Evolutionary conservation across 2,113 vertebrate species (phyloP).

Genomic region (Delphinapterus leucas): DNA sequence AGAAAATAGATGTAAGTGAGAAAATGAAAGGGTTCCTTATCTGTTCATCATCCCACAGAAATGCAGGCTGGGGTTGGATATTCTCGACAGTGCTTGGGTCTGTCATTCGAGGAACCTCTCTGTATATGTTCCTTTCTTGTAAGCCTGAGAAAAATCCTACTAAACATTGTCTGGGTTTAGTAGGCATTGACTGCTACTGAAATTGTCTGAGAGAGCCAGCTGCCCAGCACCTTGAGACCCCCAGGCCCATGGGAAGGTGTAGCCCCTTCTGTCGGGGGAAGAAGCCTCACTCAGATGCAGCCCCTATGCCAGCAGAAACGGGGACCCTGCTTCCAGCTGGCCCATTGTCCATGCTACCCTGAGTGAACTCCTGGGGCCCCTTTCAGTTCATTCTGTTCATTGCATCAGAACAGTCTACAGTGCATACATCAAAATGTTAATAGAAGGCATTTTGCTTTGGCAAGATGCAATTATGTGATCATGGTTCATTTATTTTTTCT

Average conservation of each 20-base stretch:
- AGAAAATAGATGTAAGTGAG: neutral
- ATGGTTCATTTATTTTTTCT: neutral
- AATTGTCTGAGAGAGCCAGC: neutral
- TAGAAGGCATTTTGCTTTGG: neutral
- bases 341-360: neutral
- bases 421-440: neutral
- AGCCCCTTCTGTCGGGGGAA: neutral
- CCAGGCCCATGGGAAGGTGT: neutral
- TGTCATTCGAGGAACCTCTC: neutral
- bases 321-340: neutral
- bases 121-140: neutral
- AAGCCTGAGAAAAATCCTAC: neutral
- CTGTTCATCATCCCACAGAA: neutral
- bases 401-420: neutral
- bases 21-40: neutral
- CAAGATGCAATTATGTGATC: neutral
- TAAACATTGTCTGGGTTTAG: neutral
- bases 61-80: too few species aligned
- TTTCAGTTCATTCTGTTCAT: neutral
- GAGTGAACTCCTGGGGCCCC: neutral
- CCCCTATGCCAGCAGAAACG: neutral
- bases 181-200: neutral
- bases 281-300: neutral
- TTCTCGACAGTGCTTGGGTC: accelerated
- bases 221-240: neutral